phyloP scores from a whole-genome alignment of 2,888 invertebrate genomes.

The Orgyia antiqua region DNA sequence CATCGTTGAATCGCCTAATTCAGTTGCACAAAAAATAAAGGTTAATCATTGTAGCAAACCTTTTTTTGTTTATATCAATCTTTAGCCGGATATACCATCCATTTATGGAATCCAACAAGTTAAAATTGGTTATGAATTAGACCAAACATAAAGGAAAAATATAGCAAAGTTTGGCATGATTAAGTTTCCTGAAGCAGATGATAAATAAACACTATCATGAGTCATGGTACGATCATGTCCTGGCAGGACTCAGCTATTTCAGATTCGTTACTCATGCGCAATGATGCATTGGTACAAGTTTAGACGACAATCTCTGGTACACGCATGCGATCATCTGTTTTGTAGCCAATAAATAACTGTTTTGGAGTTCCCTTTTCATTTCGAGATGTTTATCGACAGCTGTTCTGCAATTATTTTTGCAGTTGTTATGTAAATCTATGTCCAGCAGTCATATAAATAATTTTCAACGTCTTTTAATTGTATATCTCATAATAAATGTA shows the following conservation, averaged over 20 bases:
- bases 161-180: too few species aligned
- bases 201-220: conserved; percentile 39
- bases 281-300: conserved; percentile 49
- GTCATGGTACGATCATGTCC: conserved; percentile 45
- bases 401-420: conserved; percentile 1
- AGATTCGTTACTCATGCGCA: conserved; percentile 46
- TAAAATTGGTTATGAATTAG: too few species aligned
- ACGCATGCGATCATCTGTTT: conserved; percentile 11
- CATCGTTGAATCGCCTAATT: too few species aligned
- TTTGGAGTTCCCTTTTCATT: conserved; percentile 6
- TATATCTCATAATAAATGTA: too few species aligned
- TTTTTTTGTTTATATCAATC: too few species aligned
- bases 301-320: conserved; percentile 34
- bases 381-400: conserved; percentile 6
- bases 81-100: too few species aligned
- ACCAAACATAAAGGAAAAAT: too few species aligned
- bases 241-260: conserved; percentile 58
- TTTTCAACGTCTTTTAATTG: too few species aligned
- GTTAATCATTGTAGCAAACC: too few species aligned
- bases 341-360: conserved; percentile 10
- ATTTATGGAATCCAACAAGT: too few species aligned
- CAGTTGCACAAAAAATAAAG: too few species aligned
- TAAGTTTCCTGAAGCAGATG: conserved; percentile 13
- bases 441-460: too few species aligned
- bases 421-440: not conserved